Conservation (phyloP, 1,140 invertebrate species). For the Eupeodes corollae region DNA sequence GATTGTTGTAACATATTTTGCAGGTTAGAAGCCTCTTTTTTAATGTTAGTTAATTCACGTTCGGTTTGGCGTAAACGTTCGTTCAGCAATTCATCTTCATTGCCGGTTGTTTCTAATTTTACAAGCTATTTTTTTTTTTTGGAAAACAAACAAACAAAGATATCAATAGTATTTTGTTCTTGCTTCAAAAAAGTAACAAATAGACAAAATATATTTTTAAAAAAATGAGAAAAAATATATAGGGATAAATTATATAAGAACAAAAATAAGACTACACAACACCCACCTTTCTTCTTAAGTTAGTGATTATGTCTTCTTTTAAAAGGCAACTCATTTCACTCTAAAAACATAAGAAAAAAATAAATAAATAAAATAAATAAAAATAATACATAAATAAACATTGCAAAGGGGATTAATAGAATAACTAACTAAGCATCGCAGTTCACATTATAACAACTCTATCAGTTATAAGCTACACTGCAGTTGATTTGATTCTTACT, state of each 20-base stretch:
- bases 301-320: slow-evolving; percentile 34
- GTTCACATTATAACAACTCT: too few species aligned
- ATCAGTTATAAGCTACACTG: too few species aligned
- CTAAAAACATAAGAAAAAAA: slow-evolving; percentile 15
- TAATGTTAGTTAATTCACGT: slow-evolving; percentile 47
- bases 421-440: too few species aligned
- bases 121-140: slow-evolving; percentile 51
- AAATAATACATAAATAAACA: slow-evolving; percentile 6
- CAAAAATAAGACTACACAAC: slow-evolving; percentile 5
- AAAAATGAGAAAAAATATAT: slow-evolving; percentile 1
- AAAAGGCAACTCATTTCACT: slow-evolving; percentile 36
- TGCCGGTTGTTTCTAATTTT: slow-evolving; percentile 64
- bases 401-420: too few species aligned
- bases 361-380: slow-evolving; percentile 9
- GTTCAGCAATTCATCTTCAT: slow-evolving; percentile 41
- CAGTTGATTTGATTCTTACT: too few species aligned
- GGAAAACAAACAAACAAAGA: neutral
- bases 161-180: neutral
- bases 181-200: neutral
- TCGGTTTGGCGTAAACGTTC: slow-evolving; percentile 53
- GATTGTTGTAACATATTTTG: slow-evolving; percentile 69
- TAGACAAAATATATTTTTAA: neutral
- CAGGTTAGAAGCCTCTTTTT: slow-evolving; percentile 58
- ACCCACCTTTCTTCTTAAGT: slow-evolving; percentile 34
- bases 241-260: slow-evolving; percentile 5